phyloP scores from a whole-genome alignment of 2,113 vertebrate genomes.

The Thunnus thynnus region DNA sequence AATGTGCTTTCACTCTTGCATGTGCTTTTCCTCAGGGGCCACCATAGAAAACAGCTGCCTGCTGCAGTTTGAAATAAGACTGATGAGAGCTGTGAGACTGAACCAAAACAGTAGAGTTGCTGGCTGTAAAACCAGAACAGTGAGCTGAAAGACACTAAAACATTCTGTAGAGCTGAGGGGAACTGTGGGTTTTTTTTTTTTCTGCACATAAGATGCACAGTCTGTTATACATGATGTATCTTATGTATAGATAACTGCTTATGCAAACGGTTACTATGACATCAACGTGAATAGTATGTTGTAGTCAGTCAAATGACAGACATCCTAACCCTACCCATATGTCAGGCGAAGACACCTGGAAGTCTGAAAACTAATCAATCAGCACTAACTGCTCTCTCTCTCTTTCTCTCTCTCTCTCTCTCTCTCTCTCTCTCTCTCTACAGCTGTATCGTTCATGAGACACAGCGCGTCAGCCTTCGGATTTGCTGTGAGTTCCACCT shows the following conservation, averaged over 20 bases:
- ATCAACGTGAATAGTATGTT: background rate
- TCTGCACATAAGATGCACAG: background rate
- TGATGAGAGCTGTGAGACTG: no score
- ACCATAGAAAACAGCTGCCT: no score
- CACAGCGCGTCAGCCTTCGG: conserved; percentile 98
- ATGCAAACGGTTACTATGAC: background rate
- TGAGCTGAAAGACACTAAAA: no score
- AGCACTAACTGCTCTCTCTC: conserved; percentile 9
- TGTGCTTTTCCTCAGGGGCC: no score
- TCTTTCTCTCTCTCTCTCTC: conserved; percentile 22
- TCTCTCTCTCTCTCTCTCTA: conserved; percentile 39
- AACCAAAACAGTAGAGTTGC: no score
- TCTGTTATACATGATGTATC: background rate
- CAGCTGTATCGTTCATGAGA: conserved; percentile 98
- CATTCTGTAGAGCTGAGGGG: no score
- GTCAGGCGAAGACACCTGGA: no score
- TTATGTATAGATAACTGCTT: background rate
- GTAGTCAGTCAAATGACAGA: background rate
- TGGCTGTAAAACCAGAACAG: no score
- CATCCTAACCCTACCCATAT: background rate
- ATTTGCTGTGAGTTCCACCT: conserved; percentile 95
- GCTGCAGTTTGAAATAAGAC: no score
- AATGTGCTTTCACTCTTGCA: no score
- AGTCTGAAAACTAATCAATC: background rate
- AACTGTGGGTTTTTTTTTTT: background rate